Percentiles rank a stretch among this genome's conserved stretches.
phyloP scores from a whole-genome alignment of 2,113 vertebrate genomes.

The Thamnaconus septentrionalis region DNA sequence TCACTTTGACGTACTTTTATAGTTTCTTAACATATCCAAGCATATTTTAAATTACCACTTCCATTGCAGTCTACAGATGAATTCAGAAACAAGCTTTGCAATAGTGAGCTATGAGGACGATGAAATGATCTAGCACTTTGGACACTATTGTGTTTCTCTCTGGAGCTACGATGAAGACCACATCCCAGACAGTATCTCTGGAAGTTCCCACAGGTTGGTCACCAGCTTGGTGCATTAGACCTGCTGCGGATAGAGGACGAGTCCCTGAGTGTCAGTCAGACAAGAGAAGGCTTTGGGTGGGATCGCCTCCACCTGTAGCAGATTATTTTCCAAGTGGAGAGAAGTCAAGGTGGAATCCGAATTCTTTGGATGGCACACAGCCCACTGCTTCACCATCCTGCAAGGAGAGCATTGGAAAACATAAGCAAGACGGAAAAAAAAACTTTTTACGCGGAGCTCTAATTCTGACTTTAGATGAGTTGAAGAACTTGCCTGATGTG shows the following conservation, averaged over 20 bases:
- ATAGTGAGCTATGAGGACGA: too few species aligned
- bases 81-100: constrained; percentile 14
- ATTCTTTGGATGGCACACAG: constrained; percentile 76
- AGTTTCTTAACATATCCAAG: constrained; percentile 1
- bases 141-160: neutral
- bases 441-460: neutral
- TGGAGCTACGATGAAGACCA: too few species aligned
- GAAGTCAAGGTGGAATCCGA: constrained; percentile 73
- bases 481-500: constrained; percentile 73
- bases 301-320: constrained; percentile 70
- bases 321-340: constrained; percentile 81
- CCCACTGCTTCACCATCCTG: constrained; percentile 77
- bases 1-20: neutral
- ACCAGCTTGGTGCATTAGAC: constrained; percentile 18
- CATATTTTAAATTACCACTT: constrained; percentile 10
- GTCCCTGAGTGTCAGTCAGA: constrained; percentile 61
- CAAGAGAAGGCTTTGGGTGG: constrained; percentile 75
- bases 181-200: too few species aligned
- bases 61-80: constrained; percentile 9
- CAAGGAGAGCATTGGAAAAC: constrained; percentile 22
- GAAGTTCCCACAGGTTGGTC: constrained; percentile 1
- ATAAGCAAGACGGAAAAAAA: neutral
- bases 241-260: constrained; percentile 76
- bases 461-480: neutral
- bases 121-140: too few species aligned